A percentile compares a stretch with the other conserved stretches of the same genome.
These are phyloP conservation scores for Metalampra italica DNA, from an alignment of 2,888 invertebrate species.

Conservation along the genomic window DNA sequence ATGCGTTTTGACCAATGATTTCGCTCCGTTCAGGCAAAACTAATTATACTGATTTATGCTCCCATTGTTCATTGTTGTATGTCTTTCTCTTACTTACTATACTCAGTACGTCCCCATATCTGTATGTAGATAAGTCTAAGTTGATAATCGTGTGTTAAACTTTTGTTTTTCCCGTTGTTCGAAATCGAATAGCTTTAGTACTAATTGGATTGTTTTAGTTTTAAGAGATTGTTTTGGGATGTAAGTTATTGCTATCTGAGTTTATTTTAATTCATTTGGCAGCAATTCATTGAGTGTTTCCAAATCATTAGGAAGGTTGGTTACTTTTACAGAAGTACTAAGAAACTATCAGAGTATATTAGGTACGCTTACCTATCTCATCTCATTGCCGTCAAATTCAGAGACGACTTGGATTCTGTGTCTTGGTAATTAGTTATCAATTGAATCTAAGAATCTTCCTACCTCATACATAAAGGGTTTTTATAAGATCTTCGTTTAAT, in stretches of 20 bases:
- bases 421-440: too few relatives aligned
- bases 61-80: conserved; percentile 93
- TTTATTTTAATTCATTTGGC: neutral
- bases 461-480: too few relatives aligned
- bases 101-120: conserved; percentile 46
- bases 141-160: conserved; percentile 10
- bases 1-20: conserved; percentile 82
- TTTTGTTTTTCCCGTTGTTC: conserved; percentile 7
- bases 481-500: too few relatives aligned
- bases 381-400: too few relatives aligned
- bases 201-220: conserved; percentile 5
- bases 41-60: conserved; percentile 97
- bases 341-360: too few relatives aligned
- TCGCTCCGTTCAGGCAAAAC: conserved; percentile 81
- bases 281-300: too few relatives aligned
- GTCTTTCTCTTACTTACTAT: conserved; percentile 67
- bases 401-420: too few relatives aligned
- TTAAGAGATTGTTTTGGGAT: neutral
- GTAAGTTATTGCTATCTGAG: neutral
- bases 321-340: too few relatives aligned
- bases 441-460: too few relatives aligned
- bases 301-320: too few relatives aligned
- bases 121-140: conserved; percentile 37
- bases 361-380: too few relatives aligned
- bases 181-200: conserved; percentile 5